These are phyloP conservation scores for Torymus texanus DNA, from an alignment of 2,888 invertebrate genomes.

Conservation along the genomic window DNA sequence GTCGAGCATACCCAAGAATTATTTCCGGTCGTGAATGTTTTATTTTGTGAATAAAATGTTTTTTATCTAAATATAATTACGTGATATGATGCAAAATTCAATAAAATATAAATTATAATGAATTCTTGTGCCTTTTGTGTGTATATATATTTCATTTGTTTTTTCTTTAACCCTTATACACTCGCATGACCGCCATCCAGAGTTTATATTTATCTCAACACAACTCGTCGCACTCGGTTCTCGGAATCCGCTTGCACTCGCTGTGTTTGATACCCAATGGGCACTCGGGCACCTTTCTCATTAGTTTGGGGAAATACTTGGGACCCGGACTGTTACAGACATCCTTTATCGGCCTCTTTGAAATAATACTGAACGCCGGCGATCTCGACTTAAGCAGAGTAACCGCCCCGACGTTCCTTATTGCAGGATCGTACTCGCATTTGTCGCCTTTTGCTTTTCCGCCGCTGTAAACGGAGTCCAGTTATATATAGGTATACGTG, in stretches of 20 bases:
- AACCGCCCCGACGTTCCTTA: conserved; percentile 17
- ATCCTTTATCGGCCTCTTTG: conserved; percentile 70
- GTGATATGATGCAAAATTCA: no score
- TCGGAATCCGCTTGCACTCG: conserved; percentile 78
- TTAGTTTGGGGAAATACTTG: conserved; percentile 74
- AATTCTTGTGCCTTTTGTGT: no score
- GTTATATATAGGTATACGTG: not conserved
- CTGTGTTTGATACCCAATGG: conserved; percentile 80
- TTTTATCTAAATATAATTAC: no score
- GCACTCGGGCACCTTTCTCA: conserved; percentile 76
- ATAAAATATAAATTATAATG: no score
- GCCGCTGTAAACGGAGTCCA: conserved; percentile 15
- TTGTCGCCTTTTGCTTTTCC: not conserved
- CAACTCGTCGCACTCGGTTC: conserved; percentile 70
- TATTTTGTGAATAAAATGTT: no score
- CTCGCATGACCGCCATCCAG: no score
- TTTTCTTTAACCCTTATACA: no score
- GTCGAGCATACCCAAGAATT: not conserved
- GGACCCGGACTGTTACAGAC: conserved; percentile 77
- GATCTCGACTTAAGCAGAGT: conserved; percentile 62
- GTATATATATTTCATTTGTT: no score
- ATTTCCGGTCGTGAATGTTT: no score
- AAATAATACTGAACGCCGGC: conserved; percentile 75
- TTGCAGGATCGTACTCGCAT: conserved; percentile 31
- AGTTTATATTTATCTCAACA: conserved; percentile 49